Base-by-base conservation (phyloP, 2,888 invertebrate species). In the Lamellibrachia columna region DNA sequence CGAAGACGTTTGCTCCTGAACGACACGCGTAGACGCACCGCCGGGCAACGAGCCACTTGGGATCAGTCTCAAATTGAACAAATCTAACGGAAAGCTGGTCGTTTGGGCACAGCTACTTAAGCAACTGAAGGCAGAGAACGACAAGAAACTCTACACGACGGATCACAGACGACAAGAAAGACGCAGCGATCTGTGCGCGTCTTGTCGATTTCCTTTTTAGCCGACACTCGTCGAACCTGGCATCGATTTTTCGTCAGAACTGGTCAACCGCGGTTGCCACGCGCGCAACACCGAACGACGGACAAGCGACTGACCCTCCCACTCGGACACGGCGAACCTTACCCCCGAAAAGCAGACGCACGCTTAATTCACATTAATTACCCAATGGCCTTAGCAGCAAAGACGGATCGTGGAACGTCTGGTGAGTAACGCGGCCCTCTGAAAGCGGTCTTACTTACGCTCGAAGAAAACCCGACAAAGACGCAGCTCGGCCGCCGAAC, bases 131-230 rank as follows among this genome's bases (percentile, higher is more conserved):
- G 15, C 75, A 22, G 75, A 11, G 75, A 75, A 75, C 75, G 75
- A 75, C 75, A 75, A 22, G 75, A 75, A 75, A 75, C 75, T 75
- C 75, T 75, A 75, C 75, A 75, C 75, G 75, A 6, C 22, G 75
- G 75, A 75, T 75, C 75, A n/a, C 2, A 15, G 75, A 22, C 75
- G 75, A 75, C 75, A 75, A 75, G 75, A 75, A 75, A 22, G 75
- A 75, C 75, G 75, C 22, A n/a, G 4, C 15, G 75, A 75, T 75
- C 75, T 11, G n/a, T 22, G 75, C 22, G 15, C 75, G 75, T 75
- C 75, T 75, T 75, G 75, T 75, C 75, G 75, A 75, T 75, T 75
- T 75, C 75, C 75, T 75, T 75, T 75, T 75, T 75, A 75, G 75
- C 75, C 75, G 75, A 75, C 75, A 75, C 75, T 75, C 75, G 75